Percentiles rank a stretch among this genome's conserved stretches.
phyloP scores from a whole-genome alignment of 1,140 invertebrate species.

The Diabrotica virgifera region DNA sequence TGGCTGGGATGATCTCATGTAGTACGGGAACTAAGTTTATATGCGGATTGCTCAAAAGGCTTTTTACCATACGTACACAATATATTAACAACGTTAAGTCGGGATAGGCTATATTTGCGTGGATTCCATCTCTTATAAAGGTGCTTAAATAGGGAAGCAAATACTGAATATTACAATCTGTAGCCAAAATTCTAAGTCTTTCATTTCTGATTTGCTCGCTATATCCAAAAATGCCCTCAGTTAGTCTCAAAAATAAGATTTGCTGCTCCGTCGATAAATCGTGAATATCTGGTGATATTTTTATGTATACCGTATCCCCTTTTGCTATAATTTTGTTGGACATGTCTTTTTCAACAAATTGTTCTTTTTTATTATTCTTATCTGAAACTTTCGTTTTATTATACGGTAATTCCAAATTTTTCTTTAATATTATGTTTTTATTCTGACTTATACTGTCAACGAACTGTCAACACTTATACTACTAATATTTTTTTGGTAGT shows the following conservation, averaged over 20 bases:
- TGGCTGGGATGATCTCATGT: constrained; percentile 29
- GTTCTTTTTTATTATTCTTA: constrained; percentile 49
- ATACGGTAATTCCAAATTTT: neutral
- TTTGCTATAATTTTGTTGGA: constrained; percentile 24
- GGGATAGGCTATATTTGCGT: constrained; percentile 30
- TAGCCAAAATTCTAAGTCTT: constrained; percentile 23
- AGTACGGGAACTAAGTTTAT: constrained; percentile 27
- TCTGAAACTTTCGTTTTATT: neutral
- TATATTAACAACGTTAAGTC: constrained; percentile 38
- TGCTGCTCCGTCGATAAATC: constrained; percentile 34
- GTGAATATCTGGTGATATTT: constrained; percentile 29
- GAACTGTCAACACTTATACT: no score
- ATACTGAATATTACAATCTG: constrained; percentile 31
- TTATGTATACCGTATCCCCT: constrained; percentile 31
- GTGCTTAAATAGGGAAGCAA: constrained; percentile 30
- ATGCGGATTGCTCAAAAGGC: constrained; percentile 29
- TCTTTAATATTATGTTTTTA: no score
- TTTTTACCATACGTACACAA: constrained; percentile 32
- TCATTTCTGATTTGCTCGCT: constrained; percentile 35
- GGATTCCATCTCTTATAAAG: constrained; percentile 34
- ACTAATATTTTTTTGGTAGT: no score
- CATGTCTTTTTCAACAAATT: no score
- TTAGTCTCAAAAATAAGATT: constrained; percentile 31
- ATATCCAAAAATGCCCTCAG: constrained; percentile 36
- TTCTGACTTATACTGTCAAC: no score